Percentiles rank a stretch among this genome's conserved stretches.
Conservation (phyloP, 2,888 invertebrate species). For the Sabellastarte sp. region DNA sequence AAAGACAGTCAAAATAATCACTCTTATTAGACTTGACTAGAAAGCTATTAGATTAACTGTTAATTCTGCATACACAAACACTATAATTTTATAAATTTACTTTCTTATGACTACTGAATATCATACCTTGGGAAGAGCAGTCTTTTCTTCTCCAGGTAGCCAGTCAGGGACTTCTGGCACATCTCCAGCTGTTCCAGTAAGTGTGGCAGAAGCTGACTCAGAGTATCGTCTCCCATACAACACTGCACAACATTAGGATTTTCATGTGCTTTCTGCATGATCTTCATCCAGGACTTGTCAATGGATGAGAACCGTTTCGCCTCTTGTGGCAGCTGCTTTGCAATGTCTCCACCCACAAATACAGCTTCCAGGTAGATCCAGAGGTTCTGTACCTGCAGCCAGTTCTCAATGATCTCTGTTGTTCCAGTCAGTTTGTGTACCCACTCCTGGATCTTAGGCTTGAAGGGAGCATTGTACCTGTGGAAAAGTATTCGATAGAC, state of each 20-base stretch:
- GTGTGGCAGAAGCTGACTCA: slow-evolving; percentile 88
- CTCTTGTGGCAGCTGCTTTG: slow-evolving; percentile 82
- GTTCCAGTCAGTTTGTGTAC: slow-evolving; percentile 90
- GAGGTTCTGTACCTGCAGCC: slow-evolving; percentile 97
- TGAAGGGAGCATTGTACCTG: slow-evolving; percentile 92
- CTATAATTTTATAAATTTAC: no score
- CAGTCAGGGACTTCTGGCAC: slow-evolving; percentile 94
- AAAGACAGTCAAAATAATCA: no score
- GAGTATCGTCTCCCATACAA: slow-evolving; percentile 91
- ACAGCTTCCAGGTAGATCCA: slow-evolving; percentile 98
- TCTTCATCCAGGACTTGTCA: slow-evolving; percentile 97
- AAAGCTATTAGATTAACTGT: no score
- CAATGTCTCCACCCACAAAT: slow-evolving; percentile 96
- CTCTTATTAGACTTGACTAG: no score
- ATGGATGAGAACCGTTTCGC: slow-evolving; percentile 75
- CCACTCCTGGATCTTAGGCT: slow-evolving; percentile 96
- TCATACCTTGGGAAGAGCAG: slow-evolving; percentile 32
- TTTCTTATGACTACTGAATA: neutral
- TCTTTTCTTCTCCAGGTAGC: slow-evolving; percentile 63
- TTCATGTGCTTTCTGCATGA: slow-evolving; percentile 84
- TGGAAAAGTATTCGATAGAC: no score
- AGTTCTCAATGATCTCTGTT: slow-evolving; percentile 92
- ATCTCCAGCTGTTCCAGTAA: slow-evolving; percentile 93
- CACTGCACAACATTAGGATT: slow-evolving; percentile 93
- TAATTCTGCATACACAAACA: no score